Conservation (phyloP, 2,113 vertebrate species). For the Aspidoscelis tigris region DNA sequence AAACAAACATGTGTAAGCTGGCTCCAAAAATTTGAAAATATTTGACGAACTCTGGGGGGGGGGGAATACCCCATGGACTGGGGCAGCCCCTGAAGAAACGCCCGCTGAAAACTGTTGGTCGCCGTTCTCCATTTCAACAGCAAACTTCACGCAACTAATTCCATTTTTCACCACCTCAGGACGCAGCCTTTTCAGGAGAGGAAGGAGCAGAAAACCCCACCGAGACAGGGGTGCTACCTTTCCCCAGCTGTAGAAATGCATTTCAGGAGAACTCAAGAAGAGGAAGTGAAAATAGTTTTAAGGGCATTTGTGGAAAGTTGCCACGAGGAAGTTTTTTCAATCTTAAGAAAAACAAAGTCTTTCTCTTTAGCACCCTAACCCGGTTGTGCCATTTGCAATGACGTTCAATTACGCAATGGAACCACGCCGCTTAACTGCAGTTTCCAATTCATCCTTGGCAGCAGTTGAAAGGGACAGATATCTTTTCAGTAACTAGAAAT, state of each 20-base stretch:
- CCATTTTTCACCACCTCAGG: background rate
- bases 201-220: background rate
- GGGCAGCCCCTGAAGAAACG: no score
- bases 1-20: no score
- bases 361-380: background rate
- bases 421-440: no score
- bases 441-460: no score
- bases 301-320: background rate
- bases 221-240: background rate
- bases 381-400: background rate
- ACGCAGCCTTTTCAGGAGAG: background rate
- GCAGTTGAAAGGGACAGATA: no score
- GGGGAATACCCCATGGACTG: no score
- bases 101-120: no score
- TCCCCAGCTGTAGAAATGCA: background rate
- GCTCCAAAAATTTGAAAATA: no score
- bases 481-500: no score
- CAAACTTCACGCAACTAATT: background rate
- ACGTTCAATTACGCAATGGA: background rate
- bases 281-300: background rate
- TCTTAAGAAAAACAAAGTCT: background rate
- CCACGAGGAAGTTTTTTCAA: background rate
- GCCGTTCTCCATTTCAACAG: background rate
- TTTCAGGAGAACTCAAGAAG: background rate
- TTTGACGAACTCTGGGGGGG: no score